Conservation (phyloP, 2,888 invertebrate species). For the Philonicus albiceps region DNA sequence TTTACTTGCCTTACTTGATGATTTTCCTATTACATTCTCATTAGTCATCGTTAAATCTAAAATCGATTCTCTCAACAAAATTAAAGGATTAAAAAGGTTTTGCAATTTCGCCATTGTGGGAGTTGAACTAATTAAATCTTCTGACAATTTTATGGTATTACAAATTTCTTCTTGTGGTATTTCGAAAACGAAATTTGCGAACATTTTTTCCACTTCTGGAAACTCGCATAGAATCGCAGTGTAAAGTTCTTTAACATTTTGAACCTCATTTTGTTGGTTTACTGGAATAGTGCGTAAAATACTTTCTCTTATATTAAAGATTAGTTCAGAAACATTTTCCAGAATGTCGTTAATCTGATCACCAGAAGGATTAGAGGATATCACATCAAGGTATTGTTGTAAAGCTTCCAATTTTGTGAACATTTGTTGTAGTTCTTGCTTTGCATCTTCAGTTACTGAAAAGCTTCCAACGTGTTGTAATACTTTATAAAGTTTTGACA, state of each 20-base stretch:
- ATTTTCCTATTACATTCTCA: not conserved
- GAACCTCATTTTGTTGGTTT: conserved; percentile 46
- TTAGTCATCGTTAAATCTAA: not conserved
- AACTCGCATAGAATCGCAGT: not conserved
- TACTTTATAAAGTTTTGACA: not conserved
- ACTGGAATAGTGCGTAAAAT: conserved; percentile 57
- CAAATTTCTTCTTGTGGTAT: conserved; percentile 49
- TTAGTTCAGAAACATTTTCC: conserved; percentile 47
- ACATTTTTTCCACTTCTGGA: conserved; percentile 53
- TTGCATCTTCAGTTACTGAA: not conserved
- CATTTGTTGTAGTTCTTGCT: not conserved
- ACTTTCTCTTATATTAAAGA: conserved; percentile 56
- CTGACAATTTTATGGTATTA: conserved; percentile 17
- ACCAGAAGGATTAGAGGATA: not conserved
- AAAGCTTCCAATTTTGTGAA: not conserved
- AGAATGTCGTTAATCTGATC: not conserved
- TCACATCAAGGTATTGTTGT: not conserved
- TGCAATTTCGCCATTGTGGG: not conserved
- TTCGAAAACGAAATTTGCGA: conserved; percentile 57
- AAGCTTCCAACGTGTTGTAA: not conserved
- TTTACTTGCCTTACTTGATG: conserved; percentile 47
- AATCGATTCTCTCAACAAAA: not conserved
- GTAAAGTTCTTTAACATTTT: conserved; percentile 41
- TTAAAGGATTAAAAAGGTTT: not conserved
- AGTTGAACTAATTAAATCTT: not conserved